Evolutionary conservation across 2,113 vertebrate genomes (phyloP).

Genomic region (Sturnira hondurensis): DNA sequence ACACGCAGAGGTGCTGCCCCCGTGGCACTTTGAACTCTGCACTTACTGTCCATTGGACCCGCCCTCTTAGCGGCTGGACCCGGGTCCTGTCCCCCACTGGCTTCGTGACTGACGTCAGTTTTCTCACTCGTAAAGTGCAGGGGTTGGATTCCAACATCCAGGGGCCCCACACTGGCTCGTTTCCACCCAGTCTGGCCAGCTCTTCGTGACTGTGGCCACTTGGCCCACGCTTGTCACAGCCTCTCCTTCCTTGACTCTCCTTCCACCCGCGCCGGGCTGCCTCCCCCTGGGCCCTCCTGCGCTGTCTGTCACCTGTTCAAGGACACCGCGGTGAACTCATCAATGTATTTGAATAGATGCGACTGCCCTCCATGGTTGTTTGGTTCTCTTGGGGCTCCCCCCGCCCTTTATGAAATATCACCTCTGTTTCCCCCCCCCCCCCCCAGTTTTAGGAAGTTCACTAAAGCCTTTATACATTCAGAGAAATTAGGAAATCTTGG

Average conservation of each 20-base stretch:
- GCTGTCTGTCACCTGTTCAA: not conserved
- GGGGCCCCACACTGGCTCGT: not conserved
- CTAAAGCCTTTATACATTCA: not conserved
- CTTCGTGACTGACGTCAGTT: not conserved
- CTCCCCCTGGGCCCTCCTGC: not conserved
- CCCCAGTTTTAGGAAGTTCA: not conserved
- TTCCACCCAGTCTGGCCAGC: not conserved
- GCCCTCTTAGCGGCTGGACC: not conserved
- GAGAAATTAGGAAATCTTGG: slow-evolving; percentile 22
- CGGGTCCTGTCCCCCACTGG: not conserved
- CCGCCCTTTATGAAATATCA: not conserved
- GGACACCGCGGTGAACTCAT: not conserved
- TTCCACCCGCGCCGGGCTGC: not conserved
- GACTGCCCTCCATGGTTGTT: not conserved
- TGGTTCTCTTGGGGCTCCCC: not conserved
- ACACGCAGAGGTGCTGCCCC: too few relatives aligned
- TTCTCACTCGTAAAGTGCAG: not conserved
- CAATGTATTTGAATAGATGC: not conserved
- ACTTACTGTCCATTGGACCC: rapidly evolving
- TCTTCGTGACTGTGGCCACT: rapidly evolving
- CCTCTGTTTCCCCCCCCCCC: not conserved
- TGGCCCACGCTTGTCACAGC: not conserved
- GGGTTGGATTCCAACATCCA: not conserved
- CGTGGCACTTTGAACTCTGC: not conserved
- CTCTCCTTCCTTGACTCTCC: not conserved